These are phyloP conservation scores for Fregetta grallaria DNA, from an alignment of 2,113 vertebrate species.

Conservation along the genomic window DNA sequence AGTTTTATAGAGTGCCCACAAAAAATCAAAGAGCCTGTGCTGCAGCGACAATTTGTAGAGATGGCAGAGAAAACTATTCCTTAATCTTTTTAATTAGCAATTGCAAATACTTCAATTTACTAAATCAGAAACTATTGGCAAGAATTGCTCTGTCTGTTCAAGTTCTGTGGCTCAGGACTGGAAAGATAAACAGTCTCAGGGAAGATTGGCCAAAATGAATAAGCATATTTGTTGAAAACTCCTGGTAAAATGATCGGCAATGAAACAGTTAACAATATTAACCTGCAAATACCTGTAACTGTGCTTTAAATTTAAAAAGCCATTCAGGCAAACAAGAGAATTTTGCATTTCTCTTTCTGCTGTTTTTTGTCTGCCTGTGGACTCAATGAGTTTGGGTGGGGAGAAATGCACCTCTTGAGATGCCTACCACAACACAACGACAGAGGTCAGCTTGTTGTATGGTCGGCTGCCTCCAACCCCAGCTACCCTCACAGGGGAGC, in stretches of 20 bases:
- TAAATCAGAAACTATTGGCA: background rate
- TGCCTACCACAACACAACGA: fast-evolving
- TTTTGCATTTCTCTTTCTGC: background rate
- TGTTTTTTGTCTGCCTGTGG: background rate
- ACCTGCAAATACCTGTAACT: background rate
- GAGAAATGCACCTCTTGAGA: background rate
- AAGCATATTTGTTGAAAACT: background rate
- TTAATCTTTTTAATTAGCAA: conserved; percentile 52
- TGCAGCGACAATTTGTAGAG: conserved; percentile 14
- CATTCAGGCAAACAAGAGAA: background rate
- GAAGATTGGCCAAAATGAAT: background rate
- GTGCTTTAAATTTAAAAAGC: background rate
- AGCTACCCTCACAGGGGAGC: background rate
- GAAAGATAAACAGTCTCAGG: background rate
- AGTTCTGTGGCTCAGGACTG: background rate
- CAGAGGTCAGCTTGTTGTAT: background rate
- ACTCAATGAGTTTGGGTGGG: background rate
- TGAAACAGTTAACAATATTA: background rate
- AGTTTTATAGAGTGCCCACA: conserved; percentile 44
- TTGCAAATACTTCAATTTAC: background rate
- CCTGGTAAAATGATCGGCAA: background rate
- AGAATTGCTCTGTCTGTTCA: background rate
- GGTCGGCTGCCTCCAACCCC: background rate
- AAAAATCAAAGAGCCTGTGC: conserved; percentile 26
- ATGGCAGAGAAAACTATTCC: conserved; percentile 1